Base-by-base conservation (phyloP, 2,888 invertebrate species). In the Glaucopsyche alexis region DNA sequence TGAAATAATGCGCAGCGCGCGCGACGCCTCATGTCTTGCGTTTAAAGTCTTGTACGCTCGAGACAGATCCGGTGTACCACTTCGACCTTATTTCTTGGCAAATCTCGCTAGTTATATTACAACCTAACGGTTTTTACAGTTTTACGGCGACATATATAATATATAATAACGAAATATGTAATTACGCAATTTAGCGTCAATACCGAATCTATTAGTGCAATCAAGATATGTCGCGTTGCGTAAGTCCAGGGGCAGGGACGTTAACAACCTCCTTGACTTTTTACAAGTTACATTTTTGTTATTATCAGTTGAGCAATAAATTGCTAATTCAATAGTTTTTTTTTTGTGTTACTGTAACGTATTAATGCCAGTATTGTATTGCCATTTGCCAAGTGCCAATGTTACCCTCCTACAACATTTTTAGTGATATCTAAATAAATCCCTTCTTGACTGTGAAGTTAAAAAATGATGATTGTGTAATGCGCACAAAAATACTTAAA, bases 271-370 rank as follows among this genome's bases (percentile, higher is more conserved):
- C 60, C 29, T 60, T 60, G 2, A 60, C 29, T n/a, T 65, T 65
- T 40, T 66, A 19, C n/a, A 7, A 66, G n/a, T 9, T 5, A 40
- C 8, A 42, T 66, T 66, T 66, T 66, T 66, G 40, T 66, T 66
- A 66, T 66, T 66, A 42, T 65, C 66, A 66, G 66, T 66, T 66
- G 66, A 66, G 7, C 19, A 42, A n/a, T 50, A 14, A 66, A 66
- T 16, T 38, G 65, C 40, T 66, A 66, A n/a, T 9, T 66, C n/a
- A 42, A 66, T n/a, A 1, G 42, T n/a, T 42, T 66, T 66, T 42
- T 55, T 42, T 42, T 40, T 65, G 42, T 42, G 40, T 16, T 11
- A 66, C 42, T 66, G 42, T 42, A 42, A 40, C n/a, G 42, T 66
- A 66, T 66, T 66, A 42, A 42, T 42, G 42, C 16, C 42, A 66